Evolutionary conservation across 1,140 invertebrate genomes (phyloP).

Genomic region (Streblospio benedicti): DNA sequence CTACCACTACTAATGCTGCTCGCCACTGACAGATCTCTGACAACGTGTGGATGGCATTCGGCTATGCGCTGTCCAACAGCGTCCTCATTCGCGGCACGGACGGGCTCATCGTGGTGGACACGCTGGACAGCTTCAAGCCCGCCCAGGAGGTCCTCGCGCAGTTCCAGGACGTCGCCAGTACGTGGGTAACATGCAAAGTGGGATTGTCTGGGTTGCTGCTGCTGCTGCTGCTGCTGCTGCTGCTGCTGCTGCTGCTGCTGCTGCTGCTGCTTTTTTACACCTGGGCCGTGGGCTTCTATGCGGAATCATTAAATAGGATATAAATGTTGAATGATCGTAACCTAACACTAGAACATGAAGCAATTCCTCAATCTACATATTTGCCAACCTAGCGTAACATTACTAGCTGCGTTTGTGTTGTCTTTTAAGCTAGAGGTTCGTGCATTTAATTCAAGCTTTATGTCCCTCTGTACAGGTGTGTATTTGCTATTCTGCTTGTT

Average conservation of each 20-base stretch:
- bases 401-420: too few species aligned
- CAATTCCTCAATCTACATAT: too few species aligned
- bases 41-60: conserved; percentile 30
- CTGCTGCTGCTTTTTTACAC: not conserved
- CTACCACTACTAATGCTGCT: too few species aligned
- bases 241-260: not conserved
- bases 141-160: conserved; percentile 24
- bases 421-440: too few species aligned
- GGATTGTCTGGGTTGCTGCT: not conserved
- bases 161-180: conserved; percentile 28
- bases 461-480: too few species aligned
- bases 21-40: conserved; percentile 32
- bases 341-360: too few species aligned
- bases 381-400: too few species aligned
- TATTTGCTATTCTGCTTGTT: too few species aligned
- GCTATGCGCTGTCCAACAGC: conserved; percentile 32
- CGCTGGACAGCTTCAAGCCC: conserved; percentile 29
- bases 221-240: not conserved
- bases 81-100: conserved; percentile 31
- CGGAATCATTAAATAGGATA: not conserved
- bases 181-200: not conserved
- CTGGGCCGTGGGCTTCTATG: not conserved
- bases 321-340: not conserved
- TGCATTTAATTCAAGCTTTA: too few species aligned
- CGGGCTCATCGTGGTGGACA: conserved; percentile 33